Base-by-base conservation (phyloP, 2,888 invertebrate species). In the Electrophaes corylata region DNA sequence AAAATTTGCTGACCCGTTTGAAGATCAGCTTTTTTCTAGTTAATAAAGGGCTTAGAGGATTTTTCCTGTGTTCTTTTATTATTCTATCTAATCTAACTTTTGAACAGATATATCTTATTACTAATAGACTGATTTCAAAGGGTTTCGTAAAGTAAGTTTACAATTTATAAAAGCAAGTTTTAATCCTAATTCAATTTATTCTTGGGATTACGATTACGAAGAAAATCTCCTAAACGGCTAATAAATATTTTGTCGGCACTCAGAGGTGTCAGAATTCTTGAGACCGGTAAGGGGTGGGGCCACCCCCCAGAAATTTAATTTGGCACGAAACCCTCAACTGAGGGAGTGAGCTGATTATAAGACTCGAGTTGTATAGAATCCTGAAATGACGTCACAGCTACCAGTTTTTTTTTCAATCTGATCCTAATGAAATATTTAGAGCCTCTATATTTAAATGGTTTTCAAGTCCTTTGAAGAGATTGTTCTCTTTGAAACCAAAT, bases 191-290 rank as follows among this genome's bases (percentile, higher is more conserved):
- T 14, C 46, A 56, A 60, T 46, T 49, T 58, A 53, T 52, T 50
- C 44, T 52, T 51, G 16, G 18, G 54, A 49, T 64, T 62, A 63
- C 47, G 52, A 60, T 63, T 63, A 53, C 57, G 31, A 56, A 56
- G 44, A 54, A 57, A 61, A 60, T 62, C 53, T 52, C 53, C 53
- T 61, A 63, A 69, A 55, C 57, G 61, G 60, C 64, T 65, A 66
- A 64, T 69, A 69, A 64, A 66, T 66, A 64, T 66, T 69, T 65
- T 61, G 65, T 49, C 54, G 60, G 59, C 54, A 59, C 53, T 62
- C 53, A 51, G 60, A 66, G 61, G 60, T 66, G 64, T 62, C 64
- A 61, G 56, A 60, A 51, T 45, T 56, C 54, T 60, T 52, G 57
- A 53, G 37, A 39, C 33, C 14, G 59, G 52, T 23, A 31, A 29